Base-by-base conservation (phyloP, 2,113 vertebrate genomes). In the Leuciscus idus region DNA sequence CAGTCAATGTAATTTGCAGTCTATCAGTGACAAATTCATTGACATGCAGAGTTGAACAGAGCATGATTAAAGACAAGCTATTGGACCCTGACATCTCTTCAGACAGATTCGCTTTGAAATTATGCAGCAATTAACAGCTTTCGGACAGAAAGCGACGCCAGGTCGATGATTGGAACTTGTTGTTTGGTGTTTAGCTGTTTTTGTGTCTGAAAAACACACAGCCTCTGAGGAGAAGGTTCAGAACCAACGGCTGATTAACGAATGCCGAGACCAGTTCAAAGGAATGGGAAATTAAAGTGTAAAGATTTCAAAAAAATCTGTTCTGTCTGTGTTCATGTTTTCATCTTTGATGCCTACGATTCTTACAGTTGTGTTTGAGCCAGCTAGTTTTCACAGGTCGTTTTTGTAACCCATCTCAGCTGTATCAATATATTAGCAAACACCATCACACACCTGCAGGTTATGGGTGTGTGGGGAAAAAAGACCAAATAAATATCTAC, bases 1-100 rank as follows among this genome's bases (percentile, higher is more conserved):
- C 39, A 87, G 77, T 70, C 77, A 23, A 43, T 83, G 82, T 55
- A 72, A 87, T 86, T 77, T 48, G 57, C 78, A 62, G 84, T 64
- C 87, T 84, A 74, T 87, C 84, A 86, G 81, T 55, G 33, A 78
- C 77, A 70, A 74, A 86, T 84, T 81, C 61, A 86, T 78, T 61
- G 77, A 30, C 59, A 85, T 81, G 80, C 87, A 77, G 79, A 87
- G 66, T 57, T 57, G 52, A 86, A 88, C 86, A 74, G 83, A 28
- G 74, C 84, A 61, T 64, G 64, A 87, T 86, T 83, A 85, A 86
- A 82, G 82, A 66, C 80, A 82, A 81, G 66, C 46, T 36, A 30
- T 57, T 86, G 75, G 61, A 88, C 77, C 61, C 30, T 50, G 33
- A 55, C 39, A 83, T 76, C 70, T 79, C 43, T 73, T 88, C 78